A percentile compares a stretch with the other conserved stretches of the same genome.
Evolutionary conservation across 1,140 invertebrate genomes (phyloP).

Genomic region (Oscheius sp.): DNA sequence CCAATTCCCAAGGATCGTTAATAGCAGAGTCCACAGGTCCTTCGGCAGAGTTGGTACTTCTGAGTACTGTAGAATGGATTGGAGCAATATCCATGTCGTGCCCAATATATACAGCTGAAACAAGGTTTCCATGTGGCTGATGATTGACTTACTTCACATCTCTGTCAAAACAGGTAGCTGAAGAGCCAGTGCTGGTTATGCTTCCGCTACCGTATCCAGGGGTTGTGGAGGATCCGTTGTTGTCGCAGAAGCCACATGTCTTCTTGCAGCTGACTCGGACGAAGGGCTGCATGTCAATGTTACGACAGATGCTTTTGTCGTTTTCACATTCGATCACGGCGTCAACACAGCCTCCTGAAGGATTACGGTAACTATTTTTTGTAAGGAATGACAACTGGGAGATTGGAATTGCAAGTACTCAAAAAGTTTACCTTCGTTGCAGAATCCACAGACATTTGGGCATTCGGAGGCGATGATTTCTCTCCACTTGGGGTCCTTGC

Average conservation of each 20-base stretch:
- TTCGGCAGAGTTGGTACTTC: conserved; percentile 10
- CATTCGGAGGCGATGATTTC: conserved; percentile 25
- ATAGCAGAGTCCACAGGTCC: conserved; percentile 11
- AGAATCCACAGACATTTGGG: conserved; percentile 29
- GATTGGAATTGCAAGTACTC: too few relatives aligned
- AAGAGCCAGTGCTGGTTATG: not conserved
- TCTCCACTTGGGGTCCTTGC: conserved; percentile 19
- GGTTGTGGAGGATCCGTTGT: not conserved
- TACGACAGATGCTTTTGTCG: conserved; percentile 2
- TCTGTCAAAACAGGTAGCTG: not conserved
- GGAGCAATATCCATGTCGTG: conserved; percentile 16
- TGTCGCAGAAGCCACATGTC: not conserved
- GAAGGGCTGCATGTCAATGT: not conserved
- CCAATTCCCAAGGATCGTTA: too few relatives aligned
- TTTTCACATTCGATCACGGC: conserved; percentile 28
- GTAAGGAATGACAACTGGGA: too few relatives aligned
- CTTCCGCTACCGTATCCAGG: not conserved
- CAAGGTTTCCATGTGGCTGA: too few relatives aligned
- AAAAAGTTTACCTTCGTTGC: too few relatives aligned
- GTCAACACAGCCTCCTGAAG: conserved; percentile 20
- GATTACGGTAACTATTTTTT: too few relatives aligned
- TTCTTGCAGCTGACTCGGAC: conserved; percentile 13
- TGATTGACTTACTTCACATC: not conserved
- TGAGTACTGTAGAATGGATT: conserved; percentile 16
- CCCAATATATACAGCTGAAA: conserved; percentile 19